phyloP scores from a whole-genome alignment of 2,113 vertebrate species.

The Melanotaenia duboulayi region DNA sequence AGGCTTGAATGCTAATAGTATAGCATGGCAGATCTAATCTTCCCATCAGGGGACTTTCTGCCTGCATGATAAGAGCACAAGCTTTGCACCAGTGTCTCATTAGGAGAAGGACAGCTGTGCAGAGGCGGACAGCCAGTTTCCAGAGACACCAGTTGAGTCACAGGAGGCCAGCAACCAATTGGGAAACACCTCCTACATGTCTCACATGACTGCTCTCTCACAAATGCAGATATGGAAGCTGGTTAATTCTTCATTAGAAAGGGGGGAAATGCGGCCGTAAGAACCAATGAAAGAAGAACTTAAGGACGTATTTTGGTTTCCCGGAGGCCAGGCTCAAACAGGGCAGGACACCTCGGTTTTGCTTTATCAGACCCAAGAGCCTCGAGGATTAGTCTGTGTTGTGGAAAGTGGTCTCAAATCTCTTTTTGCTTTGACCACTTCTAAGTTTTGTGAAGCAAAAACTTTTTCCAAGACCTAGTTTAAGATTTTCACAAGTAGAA shows the following conservation, averaged over 20 bases:
- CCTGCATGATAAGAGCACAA: conserved; percentile 36
- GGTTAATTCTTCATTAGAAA: conserved; percentile 22
- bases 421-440: conserved; percentile 21
- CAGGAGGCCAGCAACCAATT: conserved; percentile 35
- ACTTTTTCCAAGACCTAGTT: conserved; percentile 9
- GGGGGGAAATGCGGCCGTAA: conserved; percentile 12
- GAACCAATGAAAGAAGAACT: background rate
- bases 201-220: background rate
- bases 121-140: conserved; percentile 72
- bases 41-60: conserved; percentile 39
- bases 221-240: conserved; percentile 17
- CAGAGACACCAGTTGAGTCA: conserved; percentile 66
- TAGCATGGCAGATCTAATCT: conserved; percentile 34
- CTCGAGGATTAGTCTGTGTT: no score
- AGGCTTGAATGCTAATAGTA: conserved; percentile 18
- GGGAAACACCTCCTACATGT: conserved; percentile 41
- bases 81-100: conserved; percentile 66
- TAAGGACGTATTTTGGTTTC: conserved; percentile 19
- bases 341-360: background rate
- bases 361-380: no score
- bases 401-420: conserved; percentile 32
- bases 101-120: conserved; percentile 70
- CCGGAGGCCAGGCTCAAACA: conserved; percentile 36
- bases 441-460: background rate
- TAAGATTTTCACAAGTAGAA: background rate